phyloP scores from a whole-genome alignment of 2,113 vertebrate species.

The Fukomys damarensis region DNA sequence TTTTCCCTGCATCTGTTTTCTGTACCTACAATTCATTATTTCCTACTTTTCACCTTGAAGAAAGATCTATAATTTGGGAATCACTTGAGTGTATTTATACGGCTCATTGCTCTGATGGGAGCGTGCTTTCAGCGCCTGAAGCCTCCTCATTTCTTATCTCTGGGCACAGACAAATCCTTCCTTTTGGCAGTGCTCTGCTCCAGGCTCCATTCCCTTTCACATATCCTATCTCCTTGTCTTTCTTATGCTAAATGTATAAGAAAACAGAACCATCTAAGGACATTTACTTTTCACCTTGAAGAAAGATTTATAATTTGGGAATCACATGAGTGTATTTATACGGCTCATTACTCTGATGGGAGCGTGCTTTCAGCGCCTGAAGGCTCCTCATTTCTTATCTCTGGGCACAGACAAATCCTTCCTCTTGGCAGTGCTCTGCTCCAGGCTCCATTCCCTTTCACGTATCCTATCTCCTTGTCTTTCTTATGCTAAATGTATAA shows the following conservation, averaged over 20 bases:
- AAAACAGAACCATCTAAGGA: neutral
- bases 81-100: neutral
- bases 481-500: constrained; percentile 12
- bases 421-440: too few species aligned
- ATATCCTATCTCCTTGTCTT: neutral
- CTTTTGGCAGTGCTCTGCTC: too few species aligned
- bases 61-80: constrained; percentile 23
- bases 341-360: neutral
- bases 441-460: neutral
- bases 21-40: neutral
- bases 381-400: neutral
- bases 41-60: constrained; percentile 19
- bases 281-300: constrained; percentile 35
- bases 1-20: constrained; percentile 36
- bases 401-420: neutral
- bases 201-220: neutral
- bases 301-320: constrained; percentile 19
- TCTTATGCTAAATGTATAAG: constrained; percentile 7
- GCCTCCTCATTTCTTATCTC: neutral
- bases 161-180: neutral
- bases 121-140: neutral
- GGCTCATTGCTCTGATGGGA: neutral
- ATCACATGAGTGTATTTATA: neutral
- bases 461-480: neutral
- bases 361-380: neutral